These are phyloP conservation scores for Macrostomum cliftonense DNA, from an alignment of 2,888 invertebrate genomes.

Conservation along the genomic window DNA sequence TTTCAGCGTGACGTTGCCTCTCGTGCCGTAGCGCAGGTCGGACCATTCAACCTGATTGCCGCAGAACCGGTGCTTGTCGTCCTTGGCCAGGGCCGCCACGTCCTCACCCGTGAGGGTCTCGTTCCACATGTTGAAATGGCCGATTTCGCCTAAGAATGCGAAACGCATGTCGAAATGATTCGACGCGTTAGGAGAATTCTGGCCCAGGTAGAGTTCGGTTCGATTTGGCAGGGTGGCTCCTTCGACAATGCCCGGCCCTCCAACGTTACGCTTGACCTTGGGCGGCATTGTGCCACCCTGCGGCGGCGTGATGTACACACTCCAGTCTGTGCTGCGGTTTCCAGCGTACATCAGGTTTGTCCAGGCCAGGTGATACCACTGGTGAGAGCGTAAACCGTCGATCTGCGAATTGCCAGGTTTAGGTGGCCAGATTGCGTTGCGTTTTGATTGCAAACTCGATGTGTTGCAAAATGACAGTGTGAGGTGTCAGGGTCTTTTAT, in stretches of 20 bases:
- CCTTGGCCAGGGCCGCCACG: slow-evolving; percentile 13
- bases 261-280: no score
- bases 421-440: no score
- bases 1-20: slow-evolving; percentile 30
- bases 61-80: slow-evolving; percentile 30
- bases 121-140: slow-evolving; percentile 34
- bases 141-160: slow-evolving; percentile 29
- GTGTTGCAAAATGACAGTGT: no score
- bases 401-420: no score
- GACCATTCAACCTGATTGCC: slow-evolving; percentile 37
- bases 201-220: slow-evolving; percentile 11
- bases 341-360: slow-evolving; percentile 15
- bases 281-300: no score
- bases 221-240: not conserved
- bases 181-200: slow-evolving; percentile 6
- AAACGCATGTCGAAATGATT: slow-evolving; percentile 17
- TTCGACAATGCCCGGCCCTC: no score
- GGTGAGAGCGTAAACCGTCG: slow-evolving; percentile 16
- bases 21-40: slow-evolving; percentile 33
- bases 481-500: no score
- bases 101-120: slow-evolving; percentile 17
- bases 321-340: no score
- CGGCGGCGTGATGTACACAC: no score
- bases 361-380: slow-evolving; percentile 28
- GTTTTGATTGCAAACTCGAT: no score